phyloP scores from a whole-genome alignment of 1,140 invertebrate species.

The Mesaphorura yosii region DNA sequence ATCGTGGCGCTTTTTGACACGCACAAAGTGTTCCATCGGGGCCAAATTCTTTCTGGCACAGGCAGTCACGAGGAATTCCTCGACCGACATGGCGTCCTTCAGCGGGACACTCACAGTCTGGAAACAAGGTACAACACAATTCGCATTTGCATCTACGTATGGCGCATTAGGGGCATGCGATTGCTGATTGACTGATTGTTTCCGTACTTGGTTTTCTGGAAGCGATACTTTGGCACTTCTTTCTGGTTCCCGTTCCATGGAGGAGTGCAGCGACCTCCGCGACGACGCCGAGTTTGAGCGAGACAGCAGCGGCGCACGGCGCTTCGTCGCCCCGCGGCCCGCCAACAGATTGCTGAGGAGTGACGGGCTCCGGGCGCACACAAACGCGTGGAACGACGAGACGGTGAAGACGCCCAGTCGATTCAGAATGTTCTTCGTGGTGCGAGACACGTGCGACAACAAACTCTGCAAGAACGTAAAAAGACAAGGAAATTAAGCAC shows the following conservation, averaged over 20 bases:
- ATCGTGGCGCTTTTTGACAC: constrained; percentile 84
- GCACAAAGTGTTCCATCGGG: constrained; percentile 87
- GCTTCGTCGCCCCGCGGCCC: constrained; percentile 48
- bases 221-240: constrained; percentile 77
- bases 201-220: constrained; percentile 61
- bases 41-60: constrained; percentile 71
- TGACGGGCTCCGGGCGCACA: constrained; percentile 85
- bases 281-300: constrained; percentile 65
- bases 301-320: constrained; percentile 51
- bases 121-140: constrained; percentile 3
- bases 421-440: constrained; percentile 87
- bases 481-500: too few relatives aligned
- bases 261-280: constrained; percentile 45
- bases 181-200: neutral
- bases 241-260: constrained; percentile 63
- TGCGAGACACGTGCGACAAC: constrained; percentile 84
- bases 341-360: constrained; percentile 82
- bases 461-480: constrained; percentile 84
- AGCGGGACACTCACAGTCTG: constrained; percentile 68
- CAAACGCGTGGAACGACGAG: constrained; percentile 94
- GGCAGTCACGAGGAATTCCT: constrained; percentile 83
- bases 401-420: constrained; percentile 94
- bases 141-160: too few relatives aligned
- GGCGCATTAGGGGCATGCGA: too few relatives aligned
- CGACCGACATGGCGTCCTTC: constrained; percentile 81